Conservation (phyloP, 2,113 vertebrate species). For the Apodemus speciosus region DNA sequence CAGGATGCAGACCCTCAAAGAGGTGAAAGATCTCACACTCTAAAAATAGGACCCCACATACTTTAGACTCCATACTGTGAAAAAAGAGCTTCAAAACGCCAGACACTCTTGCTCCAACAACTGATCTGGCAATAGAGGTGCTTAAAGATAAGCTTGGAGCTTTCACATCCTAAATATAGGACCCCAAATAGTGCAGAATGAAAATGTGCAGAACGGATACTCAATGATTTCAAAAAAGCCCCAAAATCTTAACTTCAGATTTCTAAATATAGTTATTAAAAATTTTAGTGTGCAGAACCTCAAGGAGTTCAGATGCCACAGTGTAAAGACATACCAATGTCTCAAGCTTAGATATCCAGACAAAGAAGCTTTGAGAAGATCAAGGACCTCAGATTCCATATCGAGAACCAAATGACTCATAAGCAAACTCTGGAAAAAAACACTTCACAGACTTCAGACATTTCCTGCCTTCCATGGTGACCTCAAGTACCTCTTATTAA, state of each 20-base stretch:
- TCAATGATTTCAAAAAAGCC: background rate
- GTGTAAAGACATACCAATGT: background rate
- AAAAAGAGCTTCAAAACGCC: background rate
- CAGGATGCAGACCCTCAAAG: slow-evolving; percentile 11
- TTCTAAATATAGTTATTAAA: slow-evolving; percentile 18
- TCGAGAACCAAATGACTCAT: background rate
- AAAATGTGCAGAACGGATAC: background rate
- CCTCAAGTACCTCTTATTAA: slow-evolving; percentile 27
- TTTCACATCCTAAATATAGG: background rate
- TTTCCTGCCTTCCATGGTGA: background rate
- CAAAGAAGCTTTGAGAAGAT: background rate
- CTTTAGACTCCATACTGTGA: background rate
- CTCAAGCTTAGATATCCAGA: background rate
- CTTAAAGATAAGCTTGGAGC: background rate
- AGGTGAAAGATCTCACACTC: background rate
- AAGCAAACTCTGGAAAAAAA: background rate
- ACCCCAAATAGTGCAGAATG: background rate
- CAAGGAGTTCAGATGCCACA: background rate
- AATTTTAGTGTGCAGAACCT: background rate
- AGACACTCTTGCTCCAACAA: background rate
- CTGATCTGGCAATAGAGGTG: background rate
- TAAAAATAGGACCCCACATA: background rate
- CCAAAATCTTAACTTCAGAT: background rate
- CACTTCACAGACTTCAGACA: background rate
- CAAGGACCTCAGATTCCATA: background rate